Percentiles rank a stretch among this genome's conserved stretches.
Evolutionary conservation across 64 coral and sea anemone species (phyloP).

Genomic region (Catalaphyllia jardinei): DNA sequence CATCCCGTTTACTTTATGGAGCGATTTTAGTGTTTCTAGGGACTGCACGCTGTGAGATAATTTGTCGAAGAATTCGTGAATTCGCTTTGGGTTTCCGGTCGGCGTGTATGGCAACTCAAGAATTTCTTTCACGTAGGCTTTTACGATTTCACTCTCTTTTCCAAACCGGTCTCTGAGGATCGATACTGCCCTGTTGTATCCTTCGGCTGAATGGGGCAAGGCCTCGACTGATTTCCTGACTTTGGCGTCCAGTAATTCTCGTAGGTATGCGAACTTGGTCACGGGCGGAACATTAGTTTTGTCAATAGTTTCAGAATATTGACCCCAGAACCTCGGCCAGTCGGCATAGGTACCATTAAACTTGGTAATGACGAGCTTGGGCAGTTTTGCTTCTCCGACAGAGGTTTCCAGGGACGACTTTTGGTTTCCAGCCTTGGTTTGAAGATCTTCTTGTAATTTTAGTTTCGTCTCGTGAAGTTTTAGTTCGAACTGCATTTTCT

Average conservation of each 20-base stretch:
- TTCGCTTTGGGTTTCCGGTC: not conserved
- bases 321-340: conserved; percentile 45
- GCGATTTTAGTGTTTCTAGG: not conserved
- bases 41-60: not conserved
- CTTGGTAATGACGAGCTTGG: conserved; percentile 38
- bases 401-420: not conserved
- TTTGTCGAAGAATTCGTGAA: conserved; percentile 22
- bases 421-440: not conserved
- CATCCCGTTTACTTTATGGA: conserved; percentile 42
- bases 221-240: conserved; percentile 38
- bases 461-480: conserved; percentile 62
- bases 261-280: conserved; percentile 38
- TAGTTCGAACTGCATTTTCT: too few species aligned
- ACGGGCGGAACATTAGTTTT: conserved; percentile 38
- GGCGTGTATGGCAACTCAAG: conserved; percentile 28
- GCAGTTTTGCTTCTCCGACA: conserved; percentile 22
- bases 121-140: conserved; percentile 34
- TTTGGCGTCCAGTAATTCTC: conserved; percentile 33
- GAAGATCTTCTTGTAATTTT: conserved; percentile 48
- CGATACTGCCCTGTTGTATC: conserved; percentile 15
- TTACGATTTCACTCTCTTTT: conserved; percentile 5
- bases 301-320: conserved; percentile 42
- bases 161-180: conserved; percentile 3
- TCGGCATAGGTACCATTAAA: conserved; percentile 48
- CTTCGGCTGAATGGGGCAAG: too few species aligned